Percentiles rank a stretch among this genome's conserved stretches.
These are phyloP conservation scores for Tachuris rubrigastra DNA, from an alignment of 2,113 vertebrate species.

Conservation along the genomic window DNA sequence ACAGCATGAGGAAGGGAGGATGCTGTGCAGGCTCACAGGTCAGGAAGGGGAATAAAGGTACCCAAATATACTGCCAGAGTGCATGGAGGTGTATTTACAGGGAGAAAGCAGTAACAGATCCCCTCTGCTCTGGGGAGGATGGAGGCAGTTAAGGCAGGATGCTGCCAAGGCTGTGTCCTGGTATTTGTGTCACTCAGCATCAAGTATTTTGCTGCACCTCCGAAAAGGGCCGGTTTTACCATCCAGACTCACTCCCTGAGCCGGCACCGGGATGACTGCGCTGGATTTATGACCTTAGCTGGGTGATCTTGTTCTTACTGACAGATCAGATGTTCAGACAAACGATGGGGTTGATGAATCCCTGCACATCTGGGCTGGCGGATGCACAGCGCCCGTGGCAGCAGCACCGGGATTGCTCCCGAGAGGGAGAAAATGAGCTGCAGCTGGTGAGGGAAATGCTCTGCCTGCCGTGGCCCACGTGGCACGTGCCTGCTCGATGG, in stretches of 20 bases:
- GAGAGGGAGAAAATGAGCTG: not conserved
- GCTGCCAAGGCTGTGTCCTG: not conserved
- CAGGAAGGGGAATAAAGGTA: not conserved
- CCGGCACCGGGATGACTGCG: rapidly evolving
- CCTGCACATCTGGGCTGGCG: not conserved
- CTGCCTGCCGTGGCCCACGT: not conserved
- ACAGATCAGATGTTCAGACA: not conserved
- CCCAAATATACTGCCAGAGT: not conserved
- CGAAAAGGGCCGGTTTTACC: not conserved
- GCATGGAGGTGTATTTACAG: not conserved
- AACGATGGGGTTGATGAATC: not conserved
- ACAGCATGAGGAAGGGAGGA: not conserved
- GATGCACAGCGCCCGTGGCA: not conserved
- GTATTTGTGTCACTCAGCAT: not conserved
- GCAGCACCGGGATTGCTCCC: not conserved
- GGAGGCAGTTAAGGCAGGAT: not conserved
- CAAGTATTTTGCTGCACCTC: not conserved
- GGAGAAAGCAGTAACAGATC: not conserved
- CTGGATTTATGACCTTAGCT: not conserved
- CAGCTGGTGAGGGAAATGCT: not conserved
- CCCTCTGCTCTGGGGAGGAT: not conserved
- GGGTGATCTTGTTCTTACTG: not conserved
- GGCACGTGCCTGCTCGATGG: not conserved
- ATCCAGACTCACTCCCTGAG: not conserved
- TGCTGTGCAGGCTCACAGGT: not conserved